phyloP scores from a whole-genome alignment of 2,888 invertebrate species.

The Nephrotoma guestfalica region DNA sequence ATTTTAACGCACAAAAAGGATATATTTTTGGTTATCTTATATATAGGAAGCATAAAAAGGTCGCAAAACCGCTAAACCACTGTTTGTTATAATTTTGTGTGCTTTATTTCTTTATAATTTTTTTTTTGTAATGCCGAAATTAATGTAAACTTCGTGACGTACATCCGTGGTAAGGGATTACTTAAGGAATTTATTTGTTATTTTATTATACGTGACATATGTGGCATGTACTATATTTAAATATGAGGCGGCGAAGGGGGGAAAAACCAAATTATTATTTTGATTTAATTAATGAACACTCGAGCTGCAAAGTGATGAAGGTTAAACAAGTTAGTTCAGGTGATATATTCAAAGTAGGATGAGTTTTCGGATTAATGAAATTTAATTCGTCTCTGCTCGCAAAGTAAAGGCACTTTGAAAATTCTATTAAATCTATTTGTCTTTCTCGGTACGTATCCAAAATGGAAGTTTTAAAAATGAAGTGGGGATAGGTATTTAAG shows the following conservation, averaged over 20 bases:
- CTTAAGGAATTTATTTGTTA: background rate
- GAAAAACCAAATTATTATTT: background rate
- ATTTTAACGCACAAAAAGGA: background rate
- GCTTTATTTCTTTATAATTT: background rate
- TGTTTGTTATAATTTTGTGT: background rate
- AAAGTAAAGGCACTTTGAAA: too few species aligned
- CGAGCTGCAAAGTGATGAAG: background rate
- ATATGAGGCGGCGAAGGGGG: background rate
- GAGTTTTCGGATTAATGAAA: too few species aligned
- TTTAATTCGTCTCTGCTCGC: too few species aligned
- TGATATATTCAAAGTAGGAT: too few species aligned
- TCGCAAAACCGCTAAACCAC: background rate
- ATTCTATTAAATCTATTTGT: too few species aligned
- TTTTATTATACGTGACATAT: background rate
- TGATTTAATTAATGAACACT: background rate
- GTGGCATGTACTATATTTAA: background rate
- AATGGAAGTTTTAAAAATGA: too few species aligned
- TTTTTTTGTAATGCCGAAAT: background rate
- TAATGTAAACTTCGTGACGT: background rate
- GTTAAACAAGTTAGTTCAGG: background rate
- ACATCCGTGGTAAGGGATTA: background rate
- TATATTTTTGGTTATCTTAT: background rate
- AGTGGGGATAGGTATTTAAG: too few species aligned
- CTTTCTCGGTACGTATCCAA: too few species aligned
- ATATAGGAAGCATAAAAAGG: background rate